phyloP scores from a whole-genome alignment of 2,797 vertebrate genomes.

The Remorina albescens region DNA sequence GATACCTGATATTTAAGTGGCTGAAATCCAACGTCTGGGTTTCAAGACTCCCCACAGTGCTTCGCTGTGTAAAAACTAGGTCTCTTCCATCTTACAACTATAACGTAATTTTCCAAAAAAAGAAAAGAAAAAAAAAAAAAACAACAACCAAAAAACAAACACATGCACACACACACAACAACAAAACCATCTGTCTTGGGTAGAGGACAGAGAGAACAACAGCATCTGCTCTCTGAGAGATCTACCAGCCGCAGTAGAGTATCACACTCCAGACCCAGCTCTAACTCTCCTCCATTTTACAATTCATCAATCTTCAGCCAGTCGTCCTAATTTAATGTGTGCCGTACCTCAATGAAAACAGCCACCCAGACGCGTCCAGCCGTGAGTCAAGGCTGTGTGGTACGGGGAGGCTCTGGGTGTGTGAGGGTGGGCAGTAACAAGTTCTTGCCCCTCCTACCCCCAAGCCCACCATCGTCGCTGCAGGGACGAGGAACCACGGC shows the following conservation, averaged over 20 bases:
- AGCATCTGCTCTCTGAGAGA: conserved; percentile 59
- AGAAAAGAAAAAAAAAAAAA: neutral
- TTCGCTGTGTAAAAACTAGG: conserved; percentile 26
- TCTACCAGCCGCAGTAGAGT: conserved; percentile 21
- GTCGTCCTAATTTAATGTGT: conserved; percentile 57
- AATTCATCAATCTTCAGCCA: conserved; percentile 69
- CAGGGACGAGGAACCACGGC: conserved; percentile 45
- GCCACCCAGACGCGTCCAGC: conserved; percentile 52
- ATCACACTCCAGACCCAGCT: conserved; percentile 4
- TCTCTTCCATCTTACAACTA: conserved; percentile 20
- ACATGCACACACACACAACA: no score
- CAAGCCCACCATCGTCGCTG: conserved; percentile 30
- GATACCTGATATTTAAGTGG: neutral
- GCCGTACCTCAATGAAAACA: conserved; percentile 61
- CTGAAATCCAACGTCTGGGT: neutral
- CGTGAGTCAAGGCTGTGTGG: conserved; percentile 29
- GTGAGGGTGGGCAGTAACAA: neutral
- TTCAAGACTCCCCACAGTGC: neutral
- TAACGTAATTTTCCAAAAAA: conserved; percentile 38
- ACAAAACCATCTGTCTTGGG: conserved; percentile 46
- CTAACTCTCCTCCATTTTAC: conserved; percentile 44
- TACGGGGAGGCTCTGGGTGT: neutral
- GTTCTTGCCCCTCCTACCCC: conserved; percentile 23
- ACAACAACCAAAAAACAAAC: no score
- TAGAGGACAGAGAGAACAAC: conserved; percentile 28